Conservation (phyloP, 2,113 vertebrate genomes). For the Lonchura striata region DNA sequence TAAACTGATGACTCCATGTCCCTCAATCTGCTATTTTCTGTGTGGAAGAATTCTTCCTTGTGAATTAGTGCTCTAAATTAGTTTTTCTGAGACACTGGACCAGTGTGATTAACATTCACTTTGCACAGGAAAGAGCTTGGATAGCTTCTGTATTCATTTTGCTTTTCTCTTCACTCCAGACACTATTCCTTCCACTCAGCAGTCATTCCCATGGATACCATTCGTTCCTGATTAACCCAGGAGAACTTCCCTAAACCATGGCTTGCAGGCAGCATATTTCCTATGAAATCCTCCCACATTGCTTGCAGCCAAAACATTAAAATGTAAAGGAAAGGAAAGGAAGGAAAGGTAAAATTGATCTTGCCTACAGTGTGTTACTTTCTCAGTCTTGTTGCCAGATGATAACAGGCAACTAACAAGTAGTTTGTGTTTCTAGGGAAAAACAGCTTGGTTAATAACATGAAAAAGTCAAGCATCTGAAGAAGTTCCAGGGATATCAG, state of each 20-base stretch:
- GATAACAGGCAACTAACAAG: background rate
- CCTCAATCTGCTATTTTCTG: background rate
- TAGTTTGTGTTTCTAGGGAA: background rate
- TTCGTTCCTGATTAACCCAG: background rate
- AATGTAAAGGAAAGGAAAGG: no score
- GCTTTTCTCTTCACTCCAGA: background rate
- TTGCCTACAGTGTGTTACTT: background rate
- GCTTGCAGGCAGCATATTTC: background rate
- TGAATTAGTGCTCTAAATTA: background rate
- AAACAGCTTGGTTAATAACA: background rate
- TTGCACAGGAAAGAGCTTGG: background rate
- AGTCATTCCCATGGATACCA: slow-evolving; percentile 21
- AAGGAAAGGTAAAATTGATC: background rate
- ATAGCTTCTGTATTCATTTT: background rate
- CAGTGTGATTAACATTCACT: slow-evolving; percentile 7
- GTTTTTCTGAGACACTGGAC: background rate
- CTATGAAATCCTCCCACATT: background rate
- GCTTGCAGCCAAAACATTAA: slow-evolving; percentile 3
- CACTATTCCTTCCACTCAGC: slow-evolving; percentile 1
- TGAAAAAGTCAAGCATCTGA: background rate
- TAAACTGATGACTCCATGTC: background rate
- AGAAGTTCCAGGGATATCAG: background rate
- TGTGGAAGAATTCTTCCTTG: background rate
- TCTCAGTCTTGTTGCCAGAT: background rate
- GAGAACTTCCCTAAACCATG: background rate